A percentile compares a stretch with the other conserved stretches of the same genome.
Evolutionary conservation across 2,113 vertebrate species (phyloP).

Genomic region (Nothobranchius furzeri): DNA sequence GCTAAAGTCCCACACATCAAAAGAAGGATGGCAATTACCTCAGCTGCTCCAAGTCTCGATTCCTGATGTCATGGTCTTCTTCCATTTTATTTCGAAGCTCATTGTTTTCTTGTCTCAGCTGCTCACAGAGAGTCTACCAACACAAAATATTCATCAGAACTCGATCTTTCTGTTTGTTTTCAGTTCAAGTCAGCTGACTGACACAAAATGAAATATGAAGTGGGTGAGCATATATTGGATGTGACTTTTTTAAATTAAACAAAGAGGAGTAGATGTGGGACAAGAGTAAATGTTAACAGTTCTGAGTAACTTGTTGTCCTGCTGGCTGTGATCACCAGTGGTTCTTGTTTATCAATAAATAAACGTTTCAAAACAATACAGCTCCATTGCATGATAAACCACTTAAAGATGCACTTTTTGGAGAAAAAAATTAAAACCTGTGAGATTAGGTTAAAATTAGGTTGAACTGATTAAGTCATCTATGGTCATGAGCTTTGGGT

Average conservation of each 20-base stretch:
- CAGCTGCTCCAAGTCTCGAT: constrained; percentile 89
- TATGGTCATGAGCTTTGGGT: too few relatives aligned
- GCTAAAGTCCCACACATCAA: constrained; percentile 1
- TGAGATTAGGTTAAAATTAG: too few relatives aligned
- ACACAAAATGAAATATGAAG: too few relatives aligned
- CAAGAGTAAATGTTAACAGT: background rate
- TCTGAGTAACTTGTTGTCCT: background rate
- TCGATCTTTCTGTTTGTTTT: background rate
- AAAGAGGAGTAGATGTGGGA: background rate
- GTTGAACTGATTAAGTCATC: too few relatives aligned
- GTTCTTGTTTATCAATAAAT: background rate
- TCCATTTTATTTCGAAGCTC: constrained; percentile 94
- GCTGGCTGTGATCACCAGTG: background rate
- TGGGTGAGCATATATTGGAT: too few relatives aligned
- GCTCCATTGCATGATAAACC: background rate
- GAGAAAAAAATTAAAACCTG: too few relatives aligned
- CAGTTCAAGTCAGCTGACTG: too few relatives aligned
- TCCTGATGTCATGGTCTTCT: constrained; percentile 91
- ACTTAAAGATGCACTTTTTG: too few relatives aligned
- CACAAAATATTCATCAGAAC: background rate
- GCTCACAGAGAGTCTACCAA: constrained; percentile 90
- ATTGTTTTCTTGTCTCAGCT: constrained; percentile 93
- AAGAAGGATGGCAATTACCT: constrained; percentile 77
- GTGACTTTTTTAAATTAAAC: background rate
- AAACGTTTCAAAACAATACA: background rate